Evolutionary conservation across 2,113 vertebrate genomes (phyloP).

Genomic region (Rallus limicola): DNA sequence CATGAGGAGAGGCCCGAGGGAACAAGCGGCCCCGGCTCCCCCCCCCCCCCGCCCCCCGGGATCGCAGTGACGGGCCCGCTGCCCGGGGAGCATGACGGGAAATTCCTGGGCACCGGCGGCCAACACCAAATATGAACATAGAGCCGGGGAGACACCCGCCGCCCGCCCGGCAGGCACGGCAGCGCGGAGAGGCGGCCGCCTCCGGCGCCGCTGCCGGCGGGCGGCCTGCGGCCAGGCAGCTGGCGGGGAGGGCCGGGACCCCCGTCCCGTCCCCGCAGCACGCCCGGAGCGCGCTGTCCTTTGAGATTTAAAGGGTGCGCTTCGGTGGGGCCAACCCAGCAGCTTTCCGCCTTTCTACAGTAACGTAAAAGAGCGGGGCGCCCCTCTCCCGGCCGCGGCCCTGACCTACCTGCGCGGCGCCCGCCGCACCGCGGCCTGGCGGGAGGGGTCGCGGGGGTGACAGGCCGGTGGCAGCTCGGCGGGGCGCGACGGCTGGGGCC

Average conservation of each 20-base stretch:
- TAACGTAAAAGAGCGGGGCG: too few relatives aligned
- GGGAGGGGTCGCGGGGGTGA: too few relatives aligned
- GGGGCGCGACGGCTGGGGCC: neutral
- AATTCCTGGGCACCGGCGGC: conserved; percentile 79
- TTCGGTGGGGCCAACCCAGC: rapidly evolving
- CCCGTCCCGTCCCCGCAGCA: neutral
- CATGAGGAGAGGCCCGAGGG: conserved; percentile 15
- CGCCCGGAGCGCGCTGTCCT: too few relatives aligned
- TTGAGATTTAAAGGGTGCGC: neutral
- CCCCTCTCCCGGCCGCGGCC: neutral
- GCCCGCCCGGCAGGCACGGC: neutral
- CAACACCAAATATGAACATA: conserved; percentile 84
- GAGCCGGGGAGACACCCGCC: neutral
- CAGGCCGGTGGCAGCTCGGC: neutral
- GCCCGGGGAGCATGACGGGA: conserved; percentile 81
- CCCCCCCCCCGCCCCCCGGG: conserved; percentile 1
- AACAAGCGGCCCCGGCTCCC: neutral
- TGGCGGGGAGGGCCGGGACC: too few relatives aligned
- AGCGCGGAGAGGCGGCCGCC: neutral
- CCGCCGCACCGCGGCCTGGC: neutral
- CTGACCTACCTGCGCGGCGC: neutral
- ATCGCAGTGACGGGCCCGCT: conserved; percentile 60
- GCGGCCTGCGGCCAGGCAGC: neutral
- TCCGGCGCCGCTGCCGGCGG: neutral
- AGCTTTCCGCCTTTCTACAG: neutral